These are phyloP conservation scores for Xiphophorus couchianus DNA, from an alignment of 2,113 vertebrate species.

Conservation along the genomic window DNA sequence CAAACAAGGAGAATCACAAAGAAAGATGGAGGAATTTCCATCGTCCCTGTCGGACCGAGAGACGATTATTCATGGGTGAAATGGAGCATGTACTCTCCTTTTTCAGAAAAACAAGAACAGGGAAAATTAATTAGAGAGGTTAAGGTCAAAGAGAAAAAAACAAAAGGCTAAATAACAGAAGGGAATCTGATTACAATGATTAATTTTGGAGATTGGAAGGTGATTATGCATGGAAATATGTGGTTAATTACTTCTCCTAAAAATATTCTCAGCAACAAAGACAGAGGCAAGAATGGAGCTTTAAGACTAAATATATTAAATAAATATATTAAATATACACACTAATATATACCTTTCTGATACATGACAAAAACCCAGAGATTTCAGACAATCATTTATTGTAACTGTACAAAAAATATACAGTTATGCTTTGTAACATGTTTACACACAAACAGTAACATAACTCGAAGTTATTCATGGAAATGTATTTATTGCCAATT, in stretches of 20 bases:
- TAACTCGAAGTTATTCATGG: too few relatives aligned
- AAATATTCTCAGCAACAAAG: conserved; percentile 7
- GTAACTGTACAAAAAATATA: too few relatives aligned
- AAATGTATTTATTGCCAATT: too few relatives aligned
- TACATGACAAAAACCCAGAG: too few relatives aligned
- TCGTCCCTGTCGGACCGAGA: conserved; percentile 32
- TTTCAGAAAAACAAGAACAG: conserved; percentile 46
- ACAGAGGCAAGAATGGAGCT: conserved; percentile 13
- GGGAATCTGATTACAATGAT: conserved; percentile 66
- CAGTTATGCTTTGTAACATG: too few relatives aligned
- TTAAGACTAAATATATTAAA: not conserved
- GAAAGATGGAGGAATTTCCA: conserved; percentile 15
- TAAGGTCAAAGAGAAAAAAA: conserved; percentile 54
- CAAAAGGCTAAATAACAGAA: conserved; percentile 50
- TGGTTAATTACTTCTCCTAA: conserved; percentile 59
- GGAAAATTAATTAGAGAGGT: conserved; percentile 65
- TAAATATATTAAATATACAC: too few relatives aligned
- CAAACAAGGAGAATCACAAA: not conserved
- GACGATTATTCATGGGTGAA: conserved; percentile 62
- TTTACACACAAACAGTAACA: too few relatives aligned
- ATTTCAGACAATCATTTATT: too few relatives aligned
- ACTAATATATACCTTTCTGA: too few relatives aligned
- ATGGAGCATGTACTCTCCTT: conserved; percentile 41
- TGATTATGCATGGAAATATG: conserved; percentile 51
- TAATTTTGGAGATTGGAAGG: conserved; percentile 62